These are phyloP conservation scores for Leucoraja ocellata DNA, from an alignment of 2,797 vertebrate genomes.

Conservation along the genomic window DNA sequence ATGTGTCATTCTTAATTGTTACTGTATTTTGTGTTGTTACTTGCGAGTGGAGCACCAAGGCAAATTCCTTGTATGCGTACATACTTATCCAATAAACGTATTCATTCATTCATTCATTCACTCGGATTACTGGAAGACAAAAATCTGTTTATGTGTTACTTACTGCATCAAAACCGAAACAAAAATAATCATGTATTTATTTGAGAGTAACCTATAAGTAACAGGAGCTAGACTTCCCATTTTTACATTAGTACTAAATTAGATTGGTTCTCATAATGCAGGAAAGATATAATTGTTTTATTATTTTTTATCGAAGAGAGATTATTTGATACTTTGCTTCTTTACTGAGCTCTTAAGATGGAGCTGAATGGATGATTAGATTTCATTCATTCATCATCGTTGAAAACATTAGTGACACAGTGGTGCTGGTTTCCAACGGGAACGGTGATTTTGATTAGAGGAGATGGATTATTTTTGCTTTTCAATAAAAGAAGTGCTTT, in stretches of 20 bases:
- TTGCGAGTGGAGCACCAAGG: no score
- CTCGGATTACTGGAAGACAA: neutral
- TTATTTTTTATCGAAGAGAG: neutral
- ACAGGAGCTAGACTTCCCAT: neutral
- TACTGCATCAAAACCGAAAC: neutral
- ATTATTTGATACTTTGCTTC: constrained; percentile 8
- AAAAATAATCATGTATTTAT: neutral
- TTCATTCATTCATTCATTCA: neutral
- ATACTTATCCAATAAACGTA: no score
- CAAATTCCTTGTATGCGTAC: no score
- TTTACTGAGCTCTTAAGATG: neutral
- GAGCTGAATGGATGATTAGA: neutral
- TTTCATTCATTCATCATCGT: no score
- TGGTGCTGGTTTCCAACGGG: no score
- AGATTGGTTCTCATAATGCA: neutral
- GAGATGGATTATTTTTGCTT: neutral
- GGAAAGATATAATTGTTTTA: neutral
- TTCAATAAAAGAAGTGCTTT: neutral
- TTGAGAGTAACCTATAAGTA: neutral
- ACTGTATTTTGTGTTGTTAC: no score
- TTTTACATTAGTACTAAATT: neutral
- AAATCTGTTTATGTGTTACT: neutral
- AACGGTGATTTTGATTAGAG: no score
- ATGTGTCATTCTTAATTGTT: no score
- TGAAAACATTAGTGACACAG: no score